Percentiles rank a stretch among this genome's conserved stretches.
Conservation (phyloP, 2,113 vertebrate species). For the Notarius lentiginosus region DNA sequence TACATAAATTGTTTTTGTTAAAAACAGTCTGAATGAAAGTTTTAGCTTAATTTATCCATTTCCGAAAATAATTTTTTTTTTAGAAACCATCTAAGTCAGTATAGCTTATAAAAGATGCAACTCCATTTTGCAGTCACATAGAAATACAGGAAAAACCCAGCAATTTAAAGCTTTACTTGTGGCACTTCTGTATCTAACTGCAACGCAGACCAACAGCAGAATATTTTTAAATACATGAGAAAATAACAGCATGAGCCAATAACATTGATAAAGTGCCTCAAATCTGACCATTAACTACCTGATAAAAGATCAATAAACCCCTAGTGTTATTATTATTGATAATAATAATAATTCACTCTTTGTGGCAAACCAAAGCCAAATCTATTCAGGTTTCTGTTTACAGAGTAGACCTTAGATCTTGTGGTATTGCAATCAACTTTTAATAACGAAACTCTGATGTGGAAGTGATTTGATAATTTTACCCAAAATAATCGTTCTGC, state of each 20-base stretch:
- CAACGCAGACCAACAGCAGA: neutral
- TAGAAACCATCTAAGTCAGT: neutral
- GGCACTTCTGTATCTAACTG: neutral
- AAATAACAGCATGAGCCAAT: neutral
- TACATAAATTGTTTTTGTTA: conserved; percentile 23
- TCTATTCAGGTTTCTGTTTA: neutral
- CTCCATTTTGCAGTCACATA: neutral
- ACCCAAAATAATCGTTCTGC: conserved; percentile 24
- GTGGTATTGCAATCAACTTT: neutral
- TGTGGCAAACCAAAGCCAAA: conserved; percentile 13
- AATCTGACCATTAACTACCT: neutral
- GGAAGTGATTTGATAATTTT: neutral
- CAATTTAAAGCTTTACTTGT: neutral
- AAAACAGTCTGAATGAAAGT: conserved; percentile 5
- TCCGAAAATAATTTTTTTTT: neutral
- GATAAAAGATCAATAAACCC: neutral
- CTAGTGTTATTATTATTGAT: neutral
- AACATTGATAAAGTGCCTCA: neutral
- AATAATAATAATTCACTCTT: neutral
- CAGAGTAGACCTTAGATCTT: neutral
- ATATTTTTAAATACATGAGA: neutral
- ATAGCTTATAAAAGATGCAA: neutral
- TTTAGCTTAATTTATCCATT: neutral
- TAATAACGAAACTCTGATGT: neutral
- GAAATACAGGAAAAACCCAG: neutral